phyloP scores from a whole-genome alignment of 1,140 invertebrate genomes.

The Calliphora vicina region DNA sequence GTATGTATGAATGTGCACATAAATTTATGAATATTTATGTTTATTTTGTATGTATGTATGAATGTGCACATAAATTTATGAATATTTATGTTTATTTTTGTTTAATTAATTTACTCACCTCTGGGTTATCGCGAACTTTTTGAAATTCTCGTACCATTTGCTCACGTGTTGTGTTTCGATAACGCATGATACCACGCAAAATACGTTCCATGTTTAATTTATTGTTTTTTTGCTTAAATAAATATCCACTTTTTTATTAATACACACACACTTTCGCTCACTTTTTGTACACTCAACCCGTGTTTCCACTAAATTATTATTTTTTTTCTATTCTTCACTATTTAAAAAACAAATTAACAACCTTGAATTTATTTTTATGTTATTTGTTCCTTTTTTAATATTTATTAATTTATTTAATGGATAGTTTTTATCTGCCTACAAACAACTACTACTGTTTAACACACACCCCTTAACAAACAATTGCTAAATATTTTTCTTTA shows the following conservation, averaged over 20 bases:
- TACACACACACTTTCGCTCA: neutral
- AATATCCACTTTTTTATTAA: neutral
- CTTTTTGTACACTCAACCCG: neutral
- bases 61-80: no score
- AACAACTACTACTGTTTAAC: neutral
- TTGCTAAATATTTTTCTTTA: no score
- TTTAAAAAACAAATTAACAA: neutral
- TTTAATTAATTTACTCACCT: slow-evolving; percentile 75
- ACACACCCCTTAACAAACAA: neutral
- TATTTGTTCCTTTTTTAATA: neutral
- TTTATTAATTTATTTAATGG: neutral
- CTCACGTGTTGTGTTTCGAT: slow-evolving; percentile 78
- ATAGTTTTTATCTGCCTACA: neutral
- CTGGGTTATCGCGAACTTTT: slow-evolving; percentile 84
- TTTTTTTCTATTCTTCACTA: neutral
- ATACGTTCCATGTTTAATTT: slow-evolving; percentile 78
- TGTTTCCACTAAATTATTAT: neutral
- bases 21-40: no score
- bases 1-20: no score
- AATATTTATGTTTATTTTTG: neutral
- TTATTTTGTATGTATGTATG: no score
- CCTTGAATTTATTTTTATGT: neutral
- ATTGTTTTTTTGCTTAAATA: neutral
- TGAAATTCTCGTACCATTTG: slow-evolving; percentile 91
- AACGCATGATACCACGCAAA: slow-evolving; percentile 86